Evolutionary conservation across 2,888 invertebrate species (phyloP), one percentile per base, ranked within the genome.

Genomic region (Melikaiella ostensackeni): DNA sequence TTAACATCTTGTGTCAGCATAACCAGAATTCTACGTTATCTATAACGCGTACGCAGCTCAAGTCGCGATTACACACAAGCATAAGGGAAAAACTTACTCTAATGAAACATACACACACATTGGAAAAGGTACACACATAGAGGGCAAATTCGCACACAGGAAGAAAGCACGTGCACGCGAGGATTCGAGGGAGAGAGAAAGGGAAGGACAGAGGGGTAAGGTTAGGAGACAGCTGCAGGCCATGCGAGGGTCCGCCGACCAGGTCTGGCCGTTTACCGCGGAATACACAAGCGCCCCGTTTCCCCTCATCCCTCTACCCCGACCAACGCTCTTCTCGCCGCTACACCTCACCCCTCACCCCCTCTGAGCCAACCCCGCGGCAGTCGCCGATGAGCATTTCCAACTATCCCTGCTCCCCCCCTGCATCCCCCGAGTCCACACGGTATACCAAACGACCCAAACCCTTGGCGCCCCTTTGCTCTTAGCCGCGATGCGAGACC

Each of bases 151-250:
- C 46, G 50, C 70, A 70, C 70, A 70, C 50, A 70, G 59, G 16
- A 50, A 42, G 74, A 35, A 64, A 59, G 62, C 46, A 46, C 66
- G 64, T 70, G 74, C 73, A 59, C 57, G 75, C 55, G 70, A 77
- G 66, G 66, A 59, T 57, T 70, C 59, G 70, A 64, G 33, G 42
- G 27, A 62, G 61, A 59, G 59, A 21, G 21, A 42, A 62, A 27
- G 59, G 62, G 30, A 79, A 77, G 78, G 82, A 80, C 62, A 62
- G 82, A 82, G 85, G 84, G 84, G 84, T 84, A 84, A 86, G 85
- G 87, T 88, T 88, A 87, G 89, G 89, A 89, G 86, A 85, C 86
- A 88, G 88, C 88, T 87, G 87, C 86, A 87, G 88, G 88, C 87
- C 88, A 88, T 87, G 86, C 89, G 88, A 89, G 90, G 90, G 89